Percentiles rank a stretch among this genome's conserved stretches.
Conservation (phyloP, 2,888 invertebrate species). For the Taphrorychus bicolor region DNA sequence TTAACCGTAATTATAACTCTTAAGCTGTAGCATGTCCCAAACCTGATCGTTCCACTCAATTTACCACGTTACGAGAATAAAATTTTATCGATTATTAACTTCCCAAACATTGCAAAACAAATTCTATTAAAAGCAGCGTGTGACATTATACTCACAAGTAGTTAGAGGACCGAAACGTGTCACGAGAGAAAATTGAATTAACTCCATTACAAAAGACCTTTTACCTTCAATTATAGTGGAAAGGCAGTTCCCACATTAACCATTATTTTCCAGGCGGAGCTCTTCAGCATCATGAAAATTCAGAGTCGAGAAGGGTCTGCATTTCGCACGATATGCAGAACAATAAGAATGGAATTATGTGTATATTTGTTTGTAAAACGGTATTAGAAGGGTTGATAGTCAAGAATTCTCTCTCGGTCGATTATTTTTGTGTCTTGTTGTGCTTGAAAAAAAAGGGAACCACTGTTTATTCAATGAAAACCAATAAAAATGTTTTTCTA, state of each 20-base stretch:
- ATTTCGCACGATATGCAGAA: background rate
- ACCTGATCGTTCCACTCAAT: background rate
- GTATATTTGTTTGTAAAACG: too few relatives aligned
- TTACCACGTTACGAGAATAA: background rate
- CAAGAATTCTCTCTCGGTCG: too few relatives aligned
- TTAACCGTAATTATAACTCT: too few relatives aligned
- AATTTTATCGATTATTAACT: background rate
- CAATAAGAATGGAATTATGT: background rate
- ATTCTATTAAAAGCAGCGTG: background rate
- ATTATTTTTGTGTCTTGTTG: too few relatives aligned
- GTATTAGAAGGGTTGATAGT: too few relatives aligned
- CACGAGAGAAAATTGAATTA: constrained; percentile 22
- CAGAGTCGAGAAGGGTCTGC: background rate
- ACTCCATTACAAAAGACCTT: constrained; percentile 26
- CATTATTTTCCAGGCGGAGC: constrained; percentile 19
- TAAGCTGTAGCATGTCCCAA: too few relatives aligned
- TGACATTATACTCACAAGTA: background rate
- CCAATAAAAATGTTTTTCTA: too few relatives aligned
- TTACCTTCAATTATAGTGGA: constrained; percentile 17
- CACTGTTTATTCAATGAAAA: too few relatives aligned
- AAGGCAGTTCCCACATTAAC: constrained; percentile 26
- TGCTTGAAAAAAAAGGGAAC: too few relatives aligned
- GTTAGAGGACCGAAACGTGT: background rate
- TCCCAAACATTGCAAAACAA: background rate
- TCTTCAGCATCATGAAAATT: constrained; percentile 9